A percentile compares a stretch with the other conserved stretches of the same genome.
These are phyloP conservation scores for Platygyra sinensis DNA, from an alignment of 64 coral and sea anemone genomes.

Conservation along the genomic window DNA sequence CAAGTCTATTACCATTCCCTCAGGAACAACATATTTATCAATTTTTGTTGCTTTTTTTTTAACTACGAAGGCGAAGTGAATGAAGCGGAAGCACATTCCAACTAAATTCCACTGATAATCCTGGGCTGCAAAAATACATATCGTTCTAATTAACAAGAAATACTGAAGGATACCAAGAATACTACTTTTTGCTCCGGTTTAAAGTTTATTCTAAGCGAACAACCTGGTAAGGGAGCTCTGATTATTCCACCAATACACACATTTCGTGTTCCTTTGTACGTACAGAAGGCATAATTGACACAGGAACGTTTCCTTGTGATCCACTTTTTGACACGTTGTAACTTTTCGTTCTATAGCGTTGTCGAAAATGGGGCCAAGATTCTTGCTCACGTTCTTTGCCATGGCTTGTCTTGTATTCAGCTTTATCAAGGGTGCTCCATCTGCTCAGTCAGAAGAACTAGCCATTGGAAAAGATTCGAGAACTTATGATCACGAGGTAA, in stretches of 20 bases:
- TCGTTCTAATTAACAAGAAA: not conserved
- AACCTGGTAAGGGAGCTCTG: too few species aligned
- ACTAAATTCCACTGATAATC: not conserved
- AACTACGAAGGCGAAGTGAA: slow-evolving; percentile 13
- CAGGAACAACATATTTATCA: not conserved
- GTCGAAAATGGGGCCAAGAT: not conserved
- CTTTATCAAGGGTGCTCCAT: not conserved
- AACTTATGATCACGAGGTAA: not conserved
- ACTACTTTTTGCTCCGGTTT: too few species aligned
- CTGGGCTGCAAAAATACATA: not conserved
- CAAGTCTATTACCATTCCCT: too few species aligned
- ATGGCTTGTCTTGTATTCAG: not conserved
- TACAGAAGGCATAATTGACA: too few species aligned
- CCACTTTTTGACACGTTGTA: not conserved
- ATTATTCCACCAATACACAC: too few species aligned
- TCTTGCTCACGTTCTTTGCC: not conserved
- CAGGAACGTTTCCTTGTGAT: not conserved
- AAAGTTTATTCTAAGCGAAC: too few species aligned
- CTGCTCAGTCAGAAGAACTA: not conserved
- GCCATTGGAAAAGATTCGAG: not conserved
- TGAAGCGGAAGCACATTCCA: not conserved
- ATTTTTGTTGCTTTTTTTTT: too few species aligned
- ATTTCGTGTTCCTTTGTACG: too few species aligned
- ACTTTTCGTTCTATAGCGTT: not conserved
- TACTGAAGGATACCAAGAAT: not conserved